Evolutionary conservation across 2,888 invertebrate genomes (phyloP).

Genomic region (Bombylius discolor): DNA sequence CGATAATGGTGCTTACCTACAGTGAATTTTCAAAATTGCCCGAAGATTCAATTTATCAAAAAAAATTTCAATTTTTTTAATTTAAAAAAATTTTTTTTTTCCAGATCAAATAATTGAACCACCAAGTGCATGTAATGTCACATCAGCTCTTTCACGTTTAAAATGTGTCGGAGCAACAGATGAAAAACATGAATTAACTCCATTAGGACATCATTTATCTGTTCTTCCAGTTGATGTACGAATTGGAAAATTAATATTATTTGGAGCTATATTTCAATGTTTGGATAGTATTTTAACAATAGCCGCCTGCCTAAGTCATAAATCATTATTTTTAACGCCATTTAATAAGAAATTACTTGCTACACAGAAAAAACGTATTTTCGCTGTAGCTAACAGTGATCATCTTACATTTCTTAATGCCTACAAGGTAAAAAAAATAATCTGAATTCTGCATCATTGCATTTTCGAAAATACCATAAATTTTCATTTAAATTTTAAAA

Average conservation of each 20-base stretch:
- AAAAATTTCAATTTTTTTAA: background rate
- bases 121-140: constrained; percentile 51
- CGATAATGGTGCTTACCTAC: too few species aligned
- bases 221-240: constrained; percentile 81
- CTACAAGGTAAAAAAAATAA: constrained; percentile 64
- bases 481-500: too few species aligned
- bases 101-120: constrained; percentile 59
- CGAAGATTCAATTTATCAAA: too few species aligned
- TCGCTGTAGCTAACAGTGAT: constrained; percentile 71
- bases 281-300: constrained; percentile 85
- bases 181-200: constrained; percentile 56
- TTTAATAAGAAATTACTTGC: constrained; percentile 59
- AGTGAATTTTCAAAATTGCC: too few species aligned
- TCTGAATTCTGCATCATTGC: too few species aligned
- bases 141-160: constrained; percentile 54
- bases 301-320: constrained; percentile 69
- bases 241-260: constrained; percentile 84
- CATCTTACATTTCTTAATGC: constrained; percentile 77
- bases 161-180: constrained; percentile 73
- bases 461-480: too few species aligned
- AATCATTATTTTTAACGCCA: constrained; percentile 63
- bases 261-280: constrained; percentile 82
- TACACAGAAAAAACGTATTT: constrained; percentile 57
- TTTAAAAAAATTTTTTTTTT: constrained; percentile 16
- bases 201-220: constrained; percentile 76